Conservation (phyloP, 1,140 invertebrate species). For the Coptotermes formosanus region DNA sequence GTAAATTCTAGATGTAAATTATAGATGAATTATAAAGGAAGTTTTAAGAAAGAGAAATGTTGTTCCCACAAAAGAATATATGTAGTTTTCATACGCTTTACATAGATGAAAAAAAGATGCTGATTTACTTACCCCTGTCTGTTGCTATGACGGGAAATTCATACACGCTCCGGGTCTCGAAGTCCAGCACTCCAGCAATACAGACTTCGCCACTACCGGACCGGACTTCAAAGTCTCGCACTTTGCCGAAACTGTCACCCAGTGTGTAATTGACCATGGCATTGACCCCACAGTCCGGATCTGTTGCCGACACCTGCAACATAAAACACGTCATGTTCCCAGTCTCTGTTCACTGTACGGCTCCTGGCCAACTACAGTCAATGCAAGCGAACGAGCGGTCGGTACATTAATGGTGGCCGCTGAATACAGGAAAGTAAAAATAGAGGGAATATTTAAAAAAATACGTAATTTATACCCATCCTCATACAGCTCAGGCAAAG, state of each 20-base stretch:
- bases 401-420: too few species aligned
- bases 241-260: constrained; percentile 61
- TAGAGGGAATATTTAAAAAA: too few species aligned
- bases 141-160: constrained; percentile 93
- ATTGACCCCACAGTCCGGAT: constrained; percentile 93
- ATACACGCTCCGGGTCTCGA: constrained; percentile 78
- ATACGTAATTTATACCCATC: too few species aligned
- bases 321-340: neutral
- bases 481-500: too few species aligned
- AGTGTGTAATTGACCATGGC: constrained; percentile 92
- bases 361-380: neutral
- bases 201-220: constrained; percentile 86
- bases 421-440: too few species aligned
- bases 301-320: constrained; percentile 85
- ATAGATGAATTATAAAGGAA: too few species aligned
- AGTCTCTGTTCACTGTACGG: neutral
- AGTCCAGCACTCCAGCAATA: constrained; percentile 78
- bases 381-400: too few species aligned
- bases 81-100: too few species aligned
- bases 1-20: too few species aligned
- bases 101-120: too few species aligned
- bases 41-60: too few species aligned
- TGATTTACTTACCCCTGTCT: constrained; percentile 73
- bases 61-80: too few species aligned
- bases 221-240: constrained; percentile 74